Conservation (phyloP, 1,140 invertebrate genomes). For the Sipha flava region DNA sequence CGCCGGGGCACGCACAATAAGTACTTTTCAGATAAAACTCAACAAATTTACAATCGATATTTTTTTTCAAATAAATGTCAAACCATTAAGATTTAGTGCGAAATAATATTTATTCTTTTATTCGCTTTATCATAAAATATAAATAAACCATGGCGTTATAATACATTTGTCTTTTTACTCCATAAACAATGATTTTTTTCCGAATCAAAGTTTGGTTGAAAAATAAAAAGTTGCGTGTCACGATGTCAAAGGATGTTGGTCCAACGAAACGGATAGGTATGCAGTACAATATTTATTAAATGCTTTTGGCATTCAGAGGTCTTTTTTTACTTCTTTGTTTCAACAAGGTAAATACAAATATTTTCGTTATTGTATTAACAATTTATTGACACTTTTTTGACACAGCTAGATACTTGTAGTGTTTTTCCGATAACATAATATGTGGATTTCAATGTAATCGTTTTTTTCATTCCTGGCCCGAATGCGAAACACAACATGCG, state of each 20-base stretch:
- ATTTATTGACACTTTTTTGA: too few species aligned
- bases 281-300: not conserved
- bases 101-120: not conserved
- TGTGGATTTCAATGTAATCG: too few species aligned
- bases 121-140: not conserved
- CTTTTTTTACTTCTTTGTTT: too few species aligned
- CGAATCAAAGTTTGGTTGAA: not conserved
- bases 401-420: too few species aligned
- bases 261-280: not conserved
- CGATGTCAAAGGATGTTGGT: not conserved
- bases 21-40: too few species aligned
- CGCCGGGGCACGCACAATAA: too few species aligned
- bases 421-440: too few species aligned
- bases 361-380: too few species aligned
- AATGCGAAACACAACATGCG: too few species aligned
- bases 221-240: not conserved
- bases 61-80: not conserved
- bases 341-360: too few species aligned
- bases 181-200: not conserved
- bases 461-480: too few species aligned
- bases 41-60: not conserved
- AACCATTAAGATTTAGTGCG: not conserved
- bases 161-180: not conserved
- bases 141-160: not conserved
- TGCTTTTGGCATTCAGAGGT: not conserved